phyloP scores from a whole-genome alignment of 2,797 vertebrate species.

The Labroides dimidiatus region DNA sequence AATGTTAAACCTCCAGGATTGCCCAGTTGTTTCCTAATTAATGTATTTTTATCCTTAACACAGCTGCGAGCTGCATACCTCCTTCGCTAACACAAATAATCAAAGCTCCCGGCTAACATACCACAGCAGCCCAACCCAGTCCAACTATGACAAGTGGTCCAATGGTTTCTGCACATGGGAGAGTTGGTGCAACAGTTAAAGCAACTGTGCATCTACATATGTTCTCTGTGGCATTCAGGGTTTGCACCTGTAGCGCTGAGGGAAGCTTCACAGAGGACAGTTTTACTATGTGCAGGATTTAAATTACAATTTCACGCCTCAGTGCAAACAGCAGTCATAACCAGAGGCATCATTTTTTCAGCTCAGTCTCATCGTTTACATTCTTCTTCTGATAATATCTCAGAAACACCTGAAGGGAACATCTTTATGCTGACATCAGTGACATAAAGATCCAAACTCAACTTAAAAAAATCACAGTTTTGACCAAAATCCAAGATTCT shows the following conservation, averaged over 20 bases:
- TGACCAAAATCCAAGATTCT: too few species aligned
- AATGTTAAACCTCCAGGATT: neutral
- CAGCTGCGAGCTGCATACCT: constrained; percentile 43
- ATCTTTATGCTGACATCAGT: too few species aligned
- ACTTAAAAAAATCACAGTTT: too few species aligned
- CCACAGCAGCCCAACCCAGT: constrained; percentile 37
- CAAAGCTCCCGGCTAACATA: constrained; percentile 22
- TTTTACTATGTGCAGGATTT: neutral
- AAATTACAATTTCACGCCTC: neutral
- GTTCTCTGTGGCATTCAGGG: too few species aligned
- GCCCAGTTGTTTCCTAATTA: constrained; percentile 27
- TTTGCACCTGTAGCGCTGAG: constrained; percentile 11
- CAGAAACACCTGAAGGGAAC: too few species aligned
- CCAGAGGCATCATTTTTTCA: too few species aligned
- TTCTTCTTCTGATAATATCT: too few species aligned
- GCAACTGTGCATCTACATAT: constrained; percentile 40
- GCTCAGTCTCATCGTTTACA: too few species aligned
- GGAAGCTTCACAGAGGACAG: neutral
- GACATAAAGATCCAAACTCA: too few species aligned
- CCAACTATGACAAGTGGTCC: constrained; percentile 24
- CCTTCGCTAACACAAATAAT: constrained; percentile 22
- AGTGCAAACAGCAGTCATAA: too few species aligned
- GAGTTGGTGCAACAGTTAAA: constrained; percentile 9
- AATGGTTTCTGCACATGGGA: neutral
- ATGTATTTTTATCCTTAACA: constrained; percentile 30